phyloP scores from a whole-genome alignment of 2,113 vertebrate species.

The Plecotus auritus region DNA sequence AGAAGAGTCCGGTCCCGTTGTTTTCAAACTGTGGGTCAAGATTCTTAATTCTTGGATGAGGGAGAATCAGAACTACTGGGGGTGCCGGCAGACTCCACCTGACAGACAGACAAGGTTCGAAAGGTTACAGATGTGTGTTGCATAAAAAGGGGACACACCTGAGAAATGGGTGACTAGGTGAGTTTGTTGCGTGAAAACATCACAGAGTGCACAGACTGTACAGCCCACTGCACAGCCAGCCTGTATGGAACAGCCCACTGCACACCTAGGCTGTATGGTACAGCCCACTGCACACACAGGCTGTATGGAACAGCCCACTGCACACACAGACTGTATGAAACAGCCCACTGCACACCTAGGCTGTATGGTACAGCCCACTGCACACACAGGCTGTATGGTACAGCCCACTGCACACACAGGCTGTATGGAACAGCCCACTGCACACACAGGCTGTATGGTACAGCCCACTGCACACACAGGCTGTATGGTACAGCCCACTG shows the following conservation, averaged over 20 bases:
- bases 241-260: background rate
- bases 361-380: no score
- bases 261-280: background rate
- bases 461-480: no score
- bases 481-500: no score
- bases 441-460: no score
- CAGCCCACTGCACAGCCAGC: background rate
- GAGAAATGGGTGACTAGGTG: background rate
- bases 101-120: background rate
- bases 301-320: no score
- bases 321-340: no score
- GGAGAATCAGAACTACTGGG: background rate
- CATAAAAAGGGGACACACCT: no score
- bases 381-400: no score
- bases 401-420: no score
- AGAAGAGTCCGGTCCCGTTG: background rate
- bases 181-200: background rate
- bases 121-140: background rate
- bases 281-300: background rate
- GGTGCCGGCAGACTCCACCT: background rate
- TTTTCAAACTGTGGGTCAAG: conserved; percentile 3
- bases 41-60: background rate
- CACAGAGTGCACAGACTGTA: background rate
- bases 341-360: no score
- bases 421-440: no score